Evolutionary conservation across 2,888 invertebrate species (phyloP), one percentile per base, ranked within the genome.

Genomic region (Thysanoteuthis rhombus): DNA sequence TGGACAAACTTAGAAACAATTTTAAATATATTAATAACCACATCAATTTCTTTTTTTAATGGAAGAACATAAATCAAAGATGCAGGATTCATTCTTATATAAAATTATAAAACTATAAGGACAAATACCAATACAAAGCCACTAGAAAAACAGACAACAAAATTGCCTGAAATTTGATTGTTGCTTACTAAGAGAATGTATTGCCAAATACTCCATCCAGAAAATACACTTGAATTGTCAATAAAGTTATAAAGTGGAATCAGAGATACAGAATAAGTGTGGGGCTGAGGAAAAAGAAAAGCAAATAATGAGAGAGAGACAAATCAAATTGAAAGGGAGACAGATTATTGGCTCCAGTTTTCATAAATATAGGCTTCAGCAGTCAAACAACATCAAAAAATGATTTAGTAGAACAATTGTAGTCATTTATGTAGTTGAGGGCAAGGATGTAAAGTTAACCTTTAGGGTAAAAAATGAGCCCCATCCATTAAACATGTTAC

Each of bases 131-230:
- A 58, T 22, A 28, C 3, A 75, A 75, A 36, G 75, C 4, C n/a
- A 36, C 16, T n/a, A n/a, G 75, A 75, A 75, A n/a, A 75, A 75
- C n/a, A 75, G 75, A 75, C 75, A 75, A 75, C n/a, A 75, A 75
- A 75, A 75, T 75, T 75, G 75, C 12, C 75, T 75, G 75, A n/a
- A 75, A 75, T n/a, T 75, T 75, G 75, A 75, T 75, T 75, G 36
- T 75, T 75, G 75, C n/a, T 75, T 75, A 19, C 75, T 36, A 75
- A 75, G 36, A 75, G 12, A 75, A 75, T 75, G 75, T 75, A 75
- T 75, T 75, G 75, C 75, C 75, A 75, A 75, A 75, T 75, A 75
- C 75, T n/a, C n/a, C n/a, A 75, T 75, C n/a, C 75, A 75, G 75
- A 75, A 75, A 75, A 75, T 75, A 75, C 75, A 75, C 75, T 75